Evolutionary conservation across 2,797 vertebrate species (phyloP).

Genomic region (Percopsis omiscomaycus): DNA sequence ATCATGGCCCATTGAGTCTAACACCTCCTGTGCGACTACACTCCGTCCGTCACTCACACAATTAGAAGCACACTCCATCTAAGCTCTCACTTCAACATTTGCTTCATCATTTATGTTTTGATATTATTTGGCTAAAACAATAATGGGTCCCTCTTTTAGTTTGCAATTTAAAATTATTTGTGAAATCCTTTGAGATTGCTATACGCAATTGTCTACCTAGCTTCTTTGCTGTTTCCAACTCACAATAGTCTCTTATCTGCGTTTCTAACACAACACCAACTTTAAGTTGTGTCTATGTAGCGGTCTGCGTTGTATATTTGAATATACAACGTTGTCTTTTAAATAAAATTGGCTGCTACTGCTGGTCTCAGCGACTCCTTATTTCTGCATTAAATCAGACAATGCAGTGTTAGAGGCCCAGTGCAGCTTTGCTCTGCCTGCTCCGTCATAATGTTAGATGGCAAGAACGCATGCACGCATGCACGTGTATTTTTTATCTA

Average conservation of each 20-base stretch:
- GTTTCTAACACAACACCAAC: not conserved
- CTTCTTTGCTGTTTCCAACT: slow-evolving; percentile 4
- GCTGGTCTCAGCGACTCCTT: no score
- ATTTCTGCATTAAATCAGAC: no score
- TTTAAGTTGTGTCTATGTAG: slow-evolving; percentile 7
- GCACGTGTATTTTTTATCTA: no score
- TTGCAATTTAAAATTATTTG: slow-evolving; percentile 44
- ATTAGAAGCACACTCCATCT: slow-evolving; percentile 57
- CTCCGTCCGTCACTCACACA: slow-evolving; percentile 63
- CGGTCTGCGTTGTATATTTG: no score
- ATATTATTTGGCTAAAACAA: slow-evolving; percentile 53
- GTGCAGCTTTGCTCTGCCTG: no score
- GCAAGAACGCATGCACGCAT: no score
- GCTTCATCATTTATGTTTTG: slow-evolving; percentile 12
- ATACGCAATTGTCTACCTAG: slow-evolving; percentile 30
- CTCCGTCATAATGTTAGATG: no score
- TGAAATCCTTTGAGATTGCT: slow-evolving; percentile 28
- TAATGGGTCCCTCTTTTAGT: slow-evolving; percentile 42
- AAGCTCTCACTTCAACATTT: slow-evolving; percentile 31
- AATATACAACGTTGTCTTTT: no score
- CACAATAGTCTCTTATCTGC: slow-evolving; percentile 21
- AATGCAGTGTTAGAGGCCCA: no score
- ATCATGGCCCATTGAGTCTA: slow-evolving; percentile 71
- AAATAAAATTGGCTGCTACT: no score
- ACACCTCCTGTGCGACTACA: slow-evolving; percentile 52